Evolutionary conservation across 2,888 invertebrate genomes (phyloP).

Genomic region (Stramonita haemastoma): DNA sequence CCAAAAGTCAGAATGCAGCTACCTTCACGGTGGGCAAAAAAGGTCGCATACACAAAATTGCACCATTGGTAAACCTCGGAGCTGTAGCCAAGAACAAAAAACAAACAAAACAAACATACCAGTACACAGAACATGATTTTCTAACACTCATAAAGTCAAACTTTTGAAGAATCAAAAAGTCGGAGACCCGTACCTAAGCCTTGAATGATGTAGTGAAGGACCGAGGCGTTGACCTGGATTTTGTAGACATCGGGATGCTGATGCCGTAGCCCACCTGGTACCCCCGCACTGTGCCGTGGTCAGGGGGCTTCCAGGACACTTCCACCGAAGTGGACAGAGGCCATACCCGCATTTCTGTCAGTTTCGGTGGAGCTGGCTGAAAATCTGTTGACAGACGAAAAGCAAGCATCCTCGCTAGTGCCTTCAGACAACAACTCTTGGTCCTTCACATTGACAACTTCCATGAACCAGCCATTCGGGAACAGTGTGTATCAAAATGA

Average conservation of each 20-base stretch:
- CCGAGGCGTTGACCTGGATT: constrained; percentile 41
- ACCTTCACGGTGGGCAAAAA: no score
- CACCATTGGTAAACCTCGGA: no score
- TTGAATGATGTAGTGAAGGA: constrained; percentile 40
- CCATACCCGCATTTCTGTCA: constrained; percentile 44
- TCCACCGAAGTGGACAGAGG: constrained; percentile 43
- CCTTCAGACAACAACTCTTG: neutral
- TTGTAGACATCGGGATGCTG: constrained; percentile 47
- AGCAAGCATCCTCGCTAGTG: no score
- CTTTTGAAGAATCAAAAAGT: no score
- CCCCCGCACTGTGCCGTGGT: constrained; percentile 35
- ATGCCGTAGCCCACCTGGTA: constrained; percentile 50
- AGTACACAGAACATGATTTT: no score
- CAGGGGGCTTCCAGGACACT: constrained; percentile 46
- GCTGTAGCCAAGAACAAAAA: no score
- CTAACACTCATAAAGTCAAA: no score
- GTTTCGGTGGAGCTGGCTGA: constrained; percentile 32
- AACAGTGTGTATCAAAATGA: no score
- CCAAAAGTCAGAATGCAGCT: no score
- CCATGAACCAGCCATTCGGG: neutral
- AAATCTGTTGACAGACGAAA: constrained; percentile 24
- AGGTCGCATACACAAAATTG: no score
- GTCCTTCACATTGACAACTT: neutral
- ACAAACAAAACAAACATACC: no score
- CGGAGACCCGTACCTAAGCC: constrained; percentile 39